Evolutionary conservation across 2,113 vertebrate species (phyloP), one percentile per base, ranked within the genome.

Genomic region (Crotalus helleri): DNA sequence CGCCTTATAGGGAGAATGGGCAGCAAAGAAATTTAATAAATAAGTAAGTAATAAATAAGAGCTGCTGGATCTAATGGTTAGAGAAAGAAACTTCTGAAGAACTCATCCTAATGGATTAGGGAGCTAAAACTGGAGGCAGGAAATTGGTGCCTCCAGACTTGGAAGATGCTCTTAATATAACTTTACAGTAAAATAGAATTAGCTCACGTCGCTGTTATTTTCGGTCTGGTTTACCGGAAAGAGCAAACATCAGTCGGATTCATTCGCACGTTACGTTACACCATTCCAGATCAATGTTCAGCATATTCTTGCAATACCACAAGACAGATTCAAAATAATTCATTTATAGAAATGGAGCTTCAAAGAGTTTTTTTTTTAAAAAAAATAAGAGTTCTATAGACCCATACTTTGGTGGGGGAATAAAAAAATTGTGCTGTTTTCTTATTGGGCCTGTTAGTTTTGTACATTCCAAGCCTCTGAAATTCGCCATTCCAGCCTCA

Each of bases 401-500:
- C 69, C 96, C 95, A 90, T 94, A 92, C 92, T 92, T 95, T 94
- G 93, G 88, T 7, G 91, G 91, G 61, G 29, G 96, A 95, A 95
- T 92, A 95, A 92, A 95, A 95, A 59, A 54, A 90, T 96, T 96
- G 95, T 93, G 87, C 91, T 98, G 96, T 98, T 98, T 98, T 98
- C 97, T 96, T 98, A 97, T 96, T 95, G 96, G 96, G 95, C 96
- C 95, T 97, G 97, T 97, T 97, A 96, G 97, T 96, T 97, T 95
- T 96, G 96, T 96, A 95, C 97, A 97, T 98, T 97, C 97, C 95
- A 95, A 95, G 93, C 96, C 90, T 95, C 96, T 91, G 93, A 97
- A 96, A 59, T 0, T 91, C 92, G 90, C 93, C 92, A 94, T 95
- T 94, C 96, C 94, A 90, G 92, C 96, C 94, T 96, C 95, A 96